Evolutionary conservation across 2,888 invertebrate genomes (phyloP), one percentile per base, ranked within the genome.

Genomic region (Meloe dianella): DNA sequence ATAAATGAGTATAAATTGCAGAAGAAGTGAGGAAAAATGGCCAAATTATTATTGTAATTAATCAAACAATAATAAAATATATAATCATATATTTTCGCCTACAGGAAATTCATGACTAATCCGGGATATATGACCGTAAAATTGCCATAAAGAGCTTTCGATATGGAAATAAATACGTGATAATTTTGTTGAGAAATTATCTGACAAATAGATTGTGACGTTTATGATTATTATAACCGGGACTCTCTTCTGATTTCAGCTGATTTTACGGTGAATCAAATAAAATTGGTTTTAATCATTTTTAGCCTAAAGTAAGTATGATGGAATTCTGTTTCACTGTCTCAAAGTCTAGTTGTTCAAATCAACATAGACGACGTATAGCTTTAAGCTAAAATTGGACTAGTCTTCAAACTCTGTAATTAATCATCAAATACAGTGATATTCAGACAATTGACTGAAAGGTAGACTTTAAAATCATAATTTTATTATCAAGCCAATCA

Each of bases 71-170:
- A 20, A 17, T 47, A 8, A 47, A 47, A 20, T 3, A n/a, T n/a
- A 47, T 47, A 51, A 51, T 12, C 51, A 24, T 22, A 51, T 10
- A 22, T 51, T 24, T 10, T 51, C 51, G 51, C 51, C 51, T 51
- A 51, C 51, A 51, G 51, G n/a, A 51, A 24, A 51, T 24, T 51
- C 51, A 51, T 51, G 51, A 51, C 12, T 51, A 51, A 51, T 22
- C 41, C 51, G 51, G 4, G 2, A 51, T 51, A 51, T 24, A 51
- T 12, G 22, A 51, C 20, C 47, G 8, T 47, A 47, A 47, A 47
- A 47, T 20, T 47, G 47, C 8, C 47, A 20, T 47, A 41, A 41
- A 41, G 17, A 41, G 38, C n/a, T 17, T n/a, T 41, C 38, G 17
- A 41, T n/a, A n/a, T n/a, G n/a, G n/a, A n/a, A n/a, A n/a, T n/a